Percentiles rank a stretch among this genome's conserved stretches.
Conservation (phyloP, 2,888 invertebrate species). For the Onthophagus sagittarius region DNA sequence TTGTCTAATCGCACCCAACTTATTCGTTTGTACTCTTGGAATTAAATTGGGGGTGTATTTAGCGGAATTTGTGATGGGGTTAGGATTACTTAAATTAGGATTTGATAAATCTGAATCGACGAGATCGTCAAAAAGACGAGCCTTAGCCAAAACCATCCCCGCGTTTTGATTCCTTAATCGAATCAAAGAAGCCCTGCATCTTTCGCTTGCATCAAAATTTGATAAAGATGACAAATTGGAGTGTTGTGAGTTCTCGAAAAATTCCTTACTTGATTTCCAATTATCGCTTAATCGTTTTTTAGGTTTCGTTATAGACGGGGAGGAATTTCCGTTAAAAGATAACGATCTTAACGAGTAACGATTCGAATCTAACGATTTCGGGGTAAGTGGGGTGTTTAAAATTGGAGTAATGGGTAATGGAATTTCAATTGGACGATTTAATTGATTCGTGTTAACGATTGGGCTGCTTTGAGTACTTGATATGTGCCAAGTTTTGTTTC, state of each 20-base stretch:
- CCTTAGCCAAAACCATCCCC: conserved; percentile 77
- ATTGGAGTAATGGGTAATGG: not conserved
- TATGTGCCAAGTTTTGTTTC: conserved; percentile 66
- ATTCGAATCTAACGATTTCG: not conserved
- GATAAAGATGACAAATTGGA: conserved; percentile 36
- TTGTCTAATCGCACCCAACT: conserved; percentile 33
- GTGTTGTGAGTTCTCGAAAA: conserved; percentile 49
- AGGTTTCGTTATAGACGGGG: conserved; percentile 23
- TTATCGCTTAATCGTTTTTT: conserved; percentile 32
- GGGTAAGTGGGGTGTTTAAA: not conserved
- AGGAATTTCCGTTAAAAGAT: conserved; percentile 29
- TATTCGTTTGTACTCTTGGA: conserved; percentile 23
- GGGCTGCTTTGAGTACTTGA: conserved; percentile 38
- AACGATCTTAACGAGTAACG: conserved; percentile 25
- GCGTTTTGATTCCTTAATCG: conserved; percentile 70
- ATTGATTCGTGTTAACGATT: conserved; percentile 53
- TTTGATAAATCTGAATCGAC: conserved; percentile 31
- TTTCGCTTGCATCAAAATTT: conserved; percentile 50
- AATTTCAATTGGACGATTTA: not conserved
- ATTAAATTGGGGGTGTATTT: conserved; percentile 22
- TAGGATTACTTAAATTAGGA: too few species aligned
- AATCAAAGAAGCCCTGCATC: conserved; percentile 68
- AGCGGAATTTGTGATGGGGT: too few species aligned
- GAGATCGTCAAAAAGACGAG: conserved; percentile 65
- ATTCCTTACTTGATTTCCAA: conserved; percentile 48